These are phyloP conservation scores for Paraescarpia echinospica DNA, from an alignment of 1,140 invertebrate genomes.

Conservation along the genomic window DNA sequence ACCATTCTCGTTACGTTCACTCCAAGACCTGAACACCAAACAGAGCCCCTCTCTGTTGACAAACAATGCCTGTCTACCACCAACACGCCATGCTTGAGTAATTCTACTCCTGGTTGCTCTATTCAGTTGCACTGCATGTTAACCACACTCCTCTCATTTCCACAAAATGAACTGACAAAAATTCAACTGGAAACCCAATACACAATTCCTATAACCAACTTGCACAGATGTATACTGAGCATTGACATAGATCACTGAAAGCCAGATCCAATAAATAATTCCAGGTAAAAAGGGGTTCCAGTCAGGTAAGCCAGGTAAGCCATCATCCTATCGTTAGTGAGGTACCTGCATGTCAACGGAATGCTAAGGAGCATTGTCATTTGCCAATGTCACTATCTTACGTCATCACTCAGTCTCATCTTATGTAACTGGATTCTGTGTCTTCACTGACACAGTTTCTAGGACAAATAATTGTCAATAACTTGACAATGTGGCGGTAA, in stretches of 20 bases:
- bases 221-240: not conserved
- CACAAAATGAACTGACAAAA: not conserved
- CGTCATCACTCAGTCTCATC: not conserved
- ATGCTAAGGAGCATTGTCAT: not conserved
- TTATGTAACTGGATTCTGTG: not conserved
- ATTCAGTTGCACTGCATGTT: not conserved
- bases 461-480: not conserved
- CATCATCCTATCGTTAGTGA: not conserved
- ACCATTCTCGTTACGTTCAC: not conserved
- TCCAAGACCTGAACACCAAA: not conserved
- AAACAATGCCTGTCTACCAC: not conserved
- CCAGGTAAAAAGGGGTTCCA: not conserved
- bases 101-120: not conserved
- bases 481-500: too few species aligned
- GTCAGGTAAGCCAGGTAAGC: not conserved
- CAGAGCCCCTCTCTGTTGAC: not conserved
- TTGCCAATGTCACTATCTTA: not conserved
- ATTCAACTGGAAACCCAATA: not conserved
- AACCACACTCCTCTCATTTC: not conserved
- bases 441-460: not conserved
- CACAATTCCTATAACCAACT: not conserved
- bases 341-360: not conserved
- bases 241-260: not conserved
- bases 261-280: not conserved
- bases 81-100: not conserved